phyloP scores from a whole-genome alignment of 2,888 invertebrate genomes.

The Chironomus riparius region DNA sequence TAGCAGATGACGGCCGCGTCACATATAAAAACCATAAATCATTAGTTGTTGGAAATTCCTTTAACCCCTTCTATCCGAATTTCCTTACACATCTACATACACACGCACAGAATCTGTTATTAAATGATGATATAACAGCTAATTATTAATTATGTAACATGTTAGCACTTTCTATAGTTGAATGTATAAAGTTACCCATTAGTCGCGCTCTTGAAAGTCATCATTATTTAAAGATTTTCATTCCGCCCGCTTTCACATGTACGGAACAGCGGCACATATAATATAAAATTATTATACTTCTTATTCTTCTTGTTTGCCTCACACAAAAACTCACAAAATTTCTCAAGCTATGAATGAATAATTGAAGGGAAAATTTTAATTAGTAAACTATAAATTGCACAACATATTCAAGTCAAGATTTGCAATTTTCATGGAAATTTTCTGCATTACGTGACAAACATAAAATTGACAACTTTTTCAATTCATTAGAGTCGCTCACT shows the following conservation, averaged over 20 bases:
- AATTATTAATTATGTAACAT: conserved; percentile 24
- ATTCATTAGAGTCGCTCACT: conserved; percentile 10
- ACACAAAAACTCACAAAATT: neutral
- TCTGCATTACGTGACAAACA: conserved; percentile 16
- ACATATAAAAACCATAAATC: conserved; percentile 17
- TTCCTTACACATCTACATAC: neutral
- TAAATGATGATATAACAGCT: conserved; percentile 21
- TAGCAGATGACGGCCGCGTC: conserved; percentile 12
- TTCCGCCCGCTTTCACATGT: too few species aligned
- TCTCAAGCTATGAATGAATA: neutral
- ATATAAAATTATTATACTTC: neutral
- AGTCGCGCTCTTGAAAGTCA: conserved; percentile 4
- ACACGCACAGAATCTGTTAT: neutral
- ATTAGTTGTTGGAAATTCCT: neutral
- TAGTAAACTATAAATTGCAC: conserved; percentile 20
- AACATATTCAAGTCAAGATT: neutral
- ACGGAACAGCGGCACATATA: neutral
- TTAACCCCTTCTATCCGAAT: conserved; percentile 3
- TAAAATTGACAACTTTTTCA: conserved; percentile 20
- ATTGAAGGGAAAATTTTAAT: neutral
- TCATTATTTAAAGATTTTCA: neutral
- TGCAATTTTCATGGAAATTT: neutral
- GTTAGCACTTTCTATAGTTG: conserved; percentile 11
- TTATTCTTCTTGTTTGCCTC: neutral
- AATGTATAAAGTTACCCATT: neutral